Base-by-base conservation (phyloP, 2,113 vertebrate genomes). In the Entomyzon cyanotis region DNA sequence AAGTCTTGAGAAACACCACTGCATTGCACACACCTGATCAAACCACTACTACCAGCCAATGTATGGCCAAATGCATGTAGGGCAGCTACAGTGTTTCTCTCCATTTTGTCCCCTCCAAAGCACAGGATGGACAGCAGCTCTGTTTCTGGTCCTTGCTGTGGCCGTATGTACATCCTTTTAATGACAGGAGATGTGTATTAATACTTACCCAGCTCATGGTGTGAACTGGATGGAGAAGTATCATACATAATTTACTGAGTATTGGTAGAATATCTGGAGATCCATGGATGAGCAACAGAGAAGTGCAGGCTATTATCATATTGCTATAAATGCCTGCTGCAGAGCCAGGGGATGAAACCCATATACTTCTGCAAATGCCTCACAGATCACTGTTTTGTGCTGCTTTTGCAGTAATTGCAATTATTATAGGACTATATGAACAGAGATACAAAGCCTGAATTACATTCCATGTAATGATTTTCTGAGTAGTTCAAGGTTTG, bases 261-360 rank as follows among this genome's bases (percentile, higher is more conserved):
- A 46, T 81, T 71, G 83, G 79, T 22, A 69, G 70, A 68, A 20
- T 75, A 81, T 25, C 79, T 90, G 86, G 70, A 94, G 87, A 80
- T 87, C 59, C 83, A 62, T 37, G 68, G 92, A 77, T 41, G 68
- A 89, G 31, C 67, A 52, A 89, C 44, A 65, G 59, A 71, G 71
- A 95, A 91, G 42, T 20, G 28, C 64, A 70, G 77, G 60, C 56
- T 88, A 14, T 83, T 65, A 71, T 25, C 58, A 55, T 27, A 69
- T 15, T 55, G 58, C 53, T 81, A 42, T 50, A 82, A 90, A 94
- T 15, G 42, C 82, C 28, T 67, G 64, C 69, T 81, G 63, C 73
- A 94, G 69, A 93, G 88, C 76, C 83, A 94, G 83, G 71, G 73
- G 92, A 94, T 69, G 90, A 91, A 93, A 79, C 55, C 39, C 84